Conservation (phyloP, 2,797 vertebrate genomes). For the Sebastes kiyomatsui region DNA sequence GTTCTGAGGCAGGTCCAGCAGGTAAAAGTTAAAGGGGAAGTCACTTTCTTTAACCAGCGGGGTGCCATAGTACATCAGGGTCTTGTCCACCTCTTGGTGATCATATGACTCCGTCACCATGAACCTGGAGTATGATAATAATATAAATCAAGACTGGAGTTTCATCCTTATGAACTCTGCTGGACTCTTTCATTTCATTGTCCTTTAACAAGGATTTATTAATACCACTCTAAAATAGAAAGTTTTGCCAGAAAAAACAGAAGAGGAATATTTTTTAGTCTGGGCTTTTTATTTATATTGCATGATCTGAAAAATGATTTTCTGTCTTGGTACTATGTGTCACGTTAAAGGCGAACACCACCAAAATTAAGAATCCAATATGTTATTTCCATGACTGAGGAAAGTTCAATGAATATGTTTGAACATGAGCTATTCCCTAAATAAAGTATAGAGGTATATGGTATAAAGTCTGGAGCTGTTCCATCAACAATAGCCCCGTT, state of each 20-base stretch:
- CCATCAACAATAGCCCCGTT: too few relatives aligned
- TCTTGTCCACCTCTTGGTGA: slow-evolving; percentile 83
- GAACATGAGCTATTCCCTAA: too few relatives aligned
- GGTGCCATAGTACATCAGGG: slow-evolving; percentile 94
- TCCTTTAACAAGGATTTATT: background rate
- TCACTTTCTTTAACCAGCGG: slow-evolving; percentile 88
- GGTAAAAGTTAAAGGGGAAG: slow-evolving; percentile 93
- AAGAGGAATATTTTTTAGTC: background rate
- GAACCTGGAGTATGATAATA: slow-evolving; percentile 81
- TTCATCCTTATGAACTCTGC: background rate
- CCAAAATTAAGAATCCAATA: too few relatives aligned
- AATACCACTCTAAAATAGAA: background rate
- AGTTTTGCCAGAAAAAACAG: background rate
- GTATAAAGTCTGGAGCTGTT: too few relatives aligned
- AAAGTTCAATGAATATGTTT: too few relatives aligned
- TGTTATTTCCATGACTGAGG: too few relatives aligned
- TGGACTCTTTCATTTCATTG: background rate
- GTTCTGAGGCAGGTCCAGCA: slow-evolving; percentile 83
- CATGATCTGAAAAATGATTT: background rate
- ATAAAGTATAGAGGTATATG: too few relatives aligned
- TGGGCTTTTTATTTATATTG: background rate
- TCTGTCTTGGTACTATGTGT: background rate
- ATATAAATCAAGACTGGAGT: background rate
- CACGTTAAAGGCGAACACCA: background rate
- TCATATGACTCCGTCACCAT: slow-evolving; percentile 88